A percentile compares a stretch with the other conserved stretches of the same genome.
These are phyloP conservation scores for Dryoscopus gambensis DNA, from an alignment of 2,113 vertebrate genomes.

Conservation along the genomic window DNA sequence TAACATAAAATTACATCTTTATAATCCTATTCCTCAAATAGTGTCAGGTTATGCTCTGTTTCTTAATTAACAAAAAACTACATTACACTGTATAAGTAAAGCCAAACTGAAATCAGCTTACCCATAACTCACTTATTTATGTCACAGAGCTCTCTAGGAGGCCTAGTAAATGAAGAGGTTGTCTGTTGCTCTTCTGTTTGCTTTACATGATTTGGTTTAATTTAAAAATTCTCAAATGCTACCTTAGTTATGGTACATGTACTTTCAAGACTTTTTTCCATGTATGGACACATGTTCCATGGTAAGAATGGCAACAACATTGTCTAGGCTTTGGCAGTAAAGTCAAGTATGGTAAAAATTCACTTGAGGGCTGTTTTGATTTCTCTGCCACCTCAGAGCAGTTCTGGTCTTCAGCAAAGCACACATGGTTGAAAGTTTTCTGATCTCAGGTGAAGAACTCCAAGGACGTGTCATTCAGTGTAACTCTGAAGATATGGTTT, in stretches of 20 bases:
- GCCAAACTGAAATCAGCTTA: background rate
- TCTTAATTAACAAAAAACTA: constrained; percentile 33
- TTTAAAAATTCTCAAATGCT: background rate
- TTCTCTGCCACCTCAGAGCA: background rate
- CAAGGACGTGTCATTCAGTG: background rate
- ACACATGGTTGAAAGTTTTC: background rate
- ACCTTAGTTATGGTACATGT: background rate
- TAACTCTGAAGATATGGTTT: background rate
- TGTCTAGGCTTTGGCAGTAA: background rate
- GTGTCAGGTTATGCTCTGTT: background rate
- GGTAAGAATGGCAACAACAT: background rate
- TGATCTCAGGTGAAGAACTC: background rate
- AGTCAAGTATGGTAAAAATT: background rate
- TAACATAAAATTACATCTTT: constrained; percentile 30
- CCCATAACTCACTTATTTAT: background rate
- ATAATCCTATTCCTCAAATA: constrained; percentile 7
- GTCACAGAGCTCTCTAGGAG: background rate
- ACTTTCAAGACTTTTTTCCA: background rate
- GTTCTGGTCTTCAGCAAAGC: background rate
- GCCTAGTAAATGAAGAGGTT: background rate
- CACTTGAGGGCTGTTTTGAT: background rate
- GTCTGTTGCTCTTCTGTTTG: background rate
- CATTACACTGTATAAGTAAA: background rate
- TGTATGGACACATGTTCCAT: background rate
- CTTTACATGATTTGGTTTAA: background rate